Conservation (phyloP, 1,140 invertebrate species). For the Cydia amplana region DNA sequence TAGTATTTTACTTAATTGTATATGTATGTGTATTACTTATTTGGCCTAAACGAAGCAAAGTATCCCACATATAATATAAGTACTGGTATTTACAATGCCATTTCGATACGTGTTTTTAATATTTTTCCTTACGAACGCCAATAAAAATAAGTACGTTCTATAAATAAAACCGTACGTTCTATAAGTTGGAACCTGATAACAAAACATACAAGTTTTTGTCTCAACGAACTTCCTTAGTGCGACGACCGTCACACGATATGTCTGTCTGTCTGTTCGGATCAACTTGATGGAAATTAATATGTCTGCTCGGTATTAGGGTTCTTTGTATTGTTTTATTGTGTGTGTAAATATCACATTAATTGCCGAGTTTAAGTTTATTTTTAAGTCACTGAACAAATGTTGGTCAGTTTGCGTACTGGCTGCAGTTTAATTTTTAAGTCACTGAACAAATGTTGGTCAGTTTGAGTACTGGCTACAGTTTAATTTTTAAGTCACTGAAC, state of each 20-base stretch:
- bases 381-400: too few relatives aligned
- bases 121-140: background rate
- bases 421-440: too few relatives aligned
- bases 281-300: conserved; percentile 27
- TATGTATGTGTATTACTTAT: too few relatives aligned
- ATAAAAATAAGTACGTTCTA: background rate
- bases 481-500: too few relatives aligned
- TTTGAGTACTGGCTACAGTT: too few relatives aligned
- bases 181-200: conserved; percentile 16
- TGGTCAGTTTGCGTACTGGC: too few relatives aligned
- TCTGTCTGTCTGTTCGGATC: conserved; percentile 14
- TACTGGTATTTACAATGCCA: background rate
- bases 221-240: conserved; percentile 14
- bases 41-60: background rate
- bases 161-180: too few relatives aligned
- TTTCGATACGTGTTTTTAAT: background rate
- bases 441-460: too few relatives aligned
- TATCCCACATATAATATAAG: background rate
- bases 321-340: conserved; percentile 4
- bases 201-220: conserved; percentile 18
- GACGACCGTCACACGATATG: conserved; percentile 13
- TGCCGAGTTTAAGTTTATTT: too few relatives aligned
- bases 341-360: background rate
- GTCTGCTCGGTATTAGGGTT: background rate
- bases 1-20: too few relatives aligned